Percentiles rank a stretch among this genome's conserved stretches.
Evolutionary conservation across 2,797 vertebrate species (phyloP).

Genomic region (Chelmon rostratus): DNA sequence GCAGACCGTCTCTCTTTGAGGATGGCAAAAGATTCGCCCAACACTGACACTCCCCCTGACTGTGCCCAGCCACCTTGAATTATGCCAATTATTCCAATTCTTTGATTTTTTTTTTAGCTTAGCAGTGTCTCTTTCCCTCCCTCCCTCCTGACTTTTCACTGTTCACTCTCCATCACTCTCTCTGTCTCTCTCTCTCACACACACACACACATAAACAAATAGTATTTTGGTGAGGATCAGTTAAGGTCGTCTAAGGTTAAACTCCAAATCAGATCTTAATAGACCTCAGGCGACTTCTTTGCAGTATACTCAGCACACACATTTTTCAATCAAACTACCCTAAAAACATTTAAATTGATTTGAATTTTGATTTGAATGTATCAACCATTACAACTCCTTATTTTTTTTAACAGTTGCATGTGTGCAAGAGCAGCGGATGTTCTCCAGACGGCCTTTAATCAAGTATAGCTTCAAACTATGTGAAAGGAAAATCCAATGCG

Average conservation of each 20-base stretch:
- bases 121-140: conserved; percentile 49
- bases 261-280: conserved; percentile 1
- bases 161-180: conserved; percentile 61
- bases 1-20: conserved; percentile 92
- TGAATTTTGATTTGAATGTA: not conserved
- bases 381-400: not conserved
- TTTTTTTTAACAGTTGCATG: not conserved
- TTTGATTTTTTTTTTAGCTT: conserved; percentile 85
- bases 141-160: conserved; percentile 72
- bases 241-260: conserved; percentile 39
- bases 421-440: not conserved
- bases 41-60: conserved; percentile 93
- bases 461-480: not conserved
- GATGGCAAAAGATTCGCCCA: conserved; percentile 93
- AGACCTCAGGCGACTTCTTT: not conserved
- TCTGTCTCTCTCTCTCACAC: conserved; percentile 59
- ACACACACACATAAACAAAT: conserved; percentile 26
- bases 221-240: conserved; percentile 20
- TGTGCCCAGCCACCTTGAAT: conserved; percentile 97
- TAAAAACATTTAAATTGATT: conserved; percentile 3
- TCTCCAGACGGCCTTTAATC: not conserved
- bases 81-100: conserved; percentile 98
- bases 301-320: not conserved
- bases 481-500: not conserved
- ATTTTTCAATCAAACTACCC: not conserved